Conservation (phyloP, 2,113 vertebrate genomes). For the Lanius ludovicianus region DNA sequence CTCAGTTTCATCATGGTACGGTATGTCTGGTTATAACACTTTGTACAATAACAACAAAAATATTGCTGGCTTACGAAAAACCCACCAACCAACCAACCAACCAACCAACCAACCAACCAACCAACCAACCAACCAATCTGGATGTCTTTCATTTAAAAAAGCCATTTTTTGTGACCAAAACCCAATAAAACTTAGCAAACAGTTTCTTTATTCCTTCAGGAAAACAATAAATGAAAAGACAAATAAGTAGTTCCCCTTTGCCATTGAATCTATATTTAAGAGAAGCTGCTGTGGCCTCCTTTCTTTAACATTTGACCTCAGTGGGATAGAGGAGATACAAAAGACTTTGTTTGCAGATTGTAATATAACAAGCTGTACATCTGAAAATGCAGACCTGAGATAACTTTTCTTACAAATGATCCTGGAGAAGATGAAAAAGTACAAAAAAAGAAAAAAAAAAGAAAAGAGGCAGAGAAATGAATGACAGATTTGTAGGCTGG, state of each 20-base stretch:
- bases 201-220: neutral
- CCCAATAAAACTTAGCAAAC: neutral
- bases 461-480: neutral
- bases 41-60: neutral
- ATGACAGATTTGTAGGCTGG: neutral
- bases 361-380: neutral
- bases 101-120: neutral
- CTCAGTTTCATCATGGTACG: neutral
- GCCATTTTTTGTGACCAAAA: neutral
- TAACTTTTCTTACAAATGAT: neutral
- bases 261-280: neutral
- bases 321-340: neutral
- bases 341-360: neutral
- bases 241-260: neutral
- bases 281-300: neutral
- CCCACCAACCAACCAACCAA: neutral
- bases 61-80: neutral
- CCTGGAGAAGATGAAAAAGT: neutral
- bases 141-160: neutral
- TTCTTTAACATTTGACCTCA: neutral
- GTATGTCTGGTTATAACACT: neutral
- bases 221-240: neutral
- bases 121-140: neutral
- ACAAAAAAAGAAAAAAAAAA: neutral
- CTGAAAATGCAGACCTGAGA: neutral